Conservation (phyloP, 2,113 vertebrate genomes). For the Pardalotus punctatus region DNA sequence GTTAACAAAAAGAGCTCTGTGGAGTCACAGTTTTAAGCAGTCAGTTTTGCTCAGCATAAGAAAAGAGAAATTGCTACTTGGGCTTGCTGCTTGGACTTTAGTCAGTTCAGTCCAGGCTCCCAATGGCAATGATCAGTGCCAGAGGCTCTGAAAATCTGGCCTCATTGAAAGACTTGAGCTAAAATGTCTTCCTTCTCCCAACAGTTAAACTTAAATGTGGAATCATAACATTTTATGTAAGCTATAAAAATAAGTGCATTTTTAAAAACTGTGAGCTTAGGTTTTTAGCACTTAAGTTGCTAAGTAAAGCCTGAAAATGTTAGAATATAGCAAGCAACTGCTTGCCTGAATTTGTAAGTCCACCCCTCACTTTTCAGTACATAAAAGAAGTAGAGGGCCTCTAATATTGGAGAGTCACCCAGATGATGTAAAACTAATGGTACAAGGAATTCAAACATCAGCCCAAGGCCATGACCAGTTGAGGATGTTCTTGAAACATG, state of each 20-base stretch:
- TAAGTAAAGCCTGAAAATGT: neutral
- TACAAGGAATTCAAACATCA: neutral
- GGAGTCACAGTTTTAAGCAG: neutral
- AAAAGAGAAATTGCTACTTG: neutral
- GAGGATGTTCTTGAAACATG: neutral
- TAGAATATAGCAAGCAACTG: neutral
- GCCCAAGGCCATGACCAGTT: neutral
- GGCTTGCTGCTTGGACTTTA: neutral
- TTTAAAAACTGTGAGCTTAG: neutral
- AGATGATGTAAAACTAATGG: neutral
- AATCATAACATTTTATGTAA: neutral
- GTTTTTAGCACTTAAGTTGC: neutral
- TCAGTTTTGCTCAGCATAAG: neutral
- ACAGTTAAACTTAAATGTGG: neutral
- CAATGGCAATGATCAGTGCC: neutral
- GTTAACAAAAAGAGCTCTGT: neutral
- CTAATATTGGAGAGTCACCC: neutral
- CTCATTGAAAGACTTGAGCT: neutral
- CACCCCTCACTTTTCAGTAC: neutral
- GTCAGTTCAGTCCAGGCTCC: neutral
- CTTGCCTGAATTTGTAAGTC: neutral
- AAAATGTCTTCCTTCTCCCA: neutral
- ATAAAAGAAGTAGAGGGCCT: neutral
- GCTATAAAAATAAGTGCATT: neutral
- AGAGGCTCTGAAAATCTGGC: neutral